Base-by-base conservation (phyloP, 2,113 vertebrate species). In the Coptodon bakossiorum region DNA sequence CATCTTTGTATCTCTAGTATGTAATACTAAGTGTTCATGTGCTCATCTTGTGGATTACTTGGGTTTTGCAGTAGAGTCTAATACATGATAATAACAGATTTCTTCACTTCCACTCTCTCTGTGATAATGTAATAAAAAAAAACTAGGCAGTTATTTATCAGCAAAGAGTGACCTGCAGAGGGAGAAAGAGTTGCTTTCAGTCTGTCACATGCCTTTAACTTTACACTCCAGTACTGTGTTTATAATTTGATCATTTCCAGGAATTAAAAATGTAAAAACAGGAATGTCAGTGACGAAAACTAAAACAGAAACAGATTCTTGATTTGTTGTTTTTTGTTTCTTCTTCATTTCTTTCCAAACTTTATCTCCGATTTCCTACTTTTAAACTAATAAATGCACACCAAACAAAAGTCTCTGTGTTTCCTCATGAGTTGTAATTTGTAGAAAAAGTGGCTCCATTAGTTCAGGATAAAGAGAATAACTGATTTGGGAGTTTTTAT, bases 151-250 rank as follows among this genome's bases (percentile, higher is more conserved):
- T 90, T 27, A 86, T 90, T 86, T 52, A 80, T 90, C 53, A 56
- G 76, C 81, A 80, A 52, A 80, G 27, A 85, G 45, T 83, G 81
- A 89, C 90, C 87, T 85, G 82, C 82, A 89, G 89, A 90, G 73
- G 59, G 81, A 85, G 88, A 83, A 66, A 89, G 79, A 78, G 86
- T 82, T 38, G n/a, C 53, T 90, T 83, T 4, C 16, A 54, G 8
- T 88, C 22, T 22, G 68, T 10, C n/a, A 83, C 31, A 56, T 22
- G 53, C 43, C 19, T 66, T 82, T 19, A 80, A 78, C 45, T 17
- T 81, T 5, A 54, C 81, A 66, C 13, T 83, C 7, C 27, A 68
- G 12, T 27, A n/a, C 16, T 52, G 56, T 31, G 8, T 73, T 17
- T 17, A 16, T n/a, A 6, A 73, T 84, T n/a, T 36, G 22, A n/a